phyloP scores from a whole-genome alignment of 2,888 invertebrate genomes.

The Osmoderma eremita region DNA sequence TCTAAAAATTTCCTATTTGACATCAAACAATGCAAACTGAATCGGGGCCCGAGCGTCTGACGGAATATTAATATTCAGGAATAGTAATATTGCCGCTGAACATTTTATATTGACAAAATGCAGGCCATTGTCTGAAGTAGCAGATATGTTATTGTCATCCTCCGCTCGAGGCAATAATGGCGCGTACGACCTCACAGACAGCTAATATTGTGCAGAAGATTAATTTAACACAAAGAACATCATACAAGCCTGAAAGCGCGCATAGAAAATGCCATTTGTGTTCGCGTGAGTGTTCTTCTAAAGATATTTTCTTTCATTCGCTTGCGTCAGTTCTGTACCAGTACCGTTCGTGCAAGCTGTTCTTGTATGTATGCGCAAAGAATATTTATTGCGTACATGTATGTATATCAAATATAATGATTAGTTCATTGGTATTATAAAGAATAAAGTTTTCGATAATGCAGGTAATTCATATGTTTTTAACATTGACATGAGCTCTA shows the following conservation, averaged over 20 bases:
- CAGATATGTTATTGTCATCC: conserved; percentile 58
- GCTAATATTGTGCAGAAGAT: conserved; percentile 56
- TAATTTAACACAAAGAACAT: conserved; percentile 55
- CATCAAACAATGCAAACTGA: conserved; percentile 26
- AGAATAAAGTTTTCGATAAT: no score
- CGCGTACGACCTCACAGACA: conserved; percentile 53
- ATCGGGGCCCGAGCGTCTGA: conserved; percentile 4
- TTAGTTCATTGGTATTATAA: conserved; percentile 27
- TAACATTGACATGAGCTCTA: no score
- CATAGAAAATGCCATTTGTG: conserved; percentile 48
- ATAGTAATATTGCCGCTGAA: conserved; percentile 42
- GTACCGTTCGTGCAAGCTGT: conserved; percentile 16
- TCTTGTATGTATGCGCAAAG: conserved; percentile 14
- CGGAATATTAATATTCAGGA: conserved; percentile 40
- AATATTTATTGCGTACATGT: conserved; percentile 18
- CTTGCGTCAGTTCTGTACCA: conserved; percentile 32
- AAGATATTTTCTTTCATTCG: conserved; percentile 46
- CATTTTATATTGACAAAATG: conserved; percentile 60
- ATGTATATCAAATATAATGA: conserved; percentile 17
- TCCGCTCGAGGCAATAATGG: conserved; percentile 52
- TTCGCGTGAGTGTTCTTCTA: conserved; percentile 44
- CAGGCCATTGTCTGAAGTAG: conserved; percentile 57
- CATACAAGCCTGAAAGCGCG: conserved; percentile 48
- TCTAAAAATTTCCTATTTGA: conserved; percentile 14
- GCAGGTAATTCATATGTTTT: no score